A percentile compares a stretch with the other conserved stretches of the same genome.
phyloP scores from a whole-genome alignment of 2,113 vertebrate species.

The Microtus richardsoni region DNA sequence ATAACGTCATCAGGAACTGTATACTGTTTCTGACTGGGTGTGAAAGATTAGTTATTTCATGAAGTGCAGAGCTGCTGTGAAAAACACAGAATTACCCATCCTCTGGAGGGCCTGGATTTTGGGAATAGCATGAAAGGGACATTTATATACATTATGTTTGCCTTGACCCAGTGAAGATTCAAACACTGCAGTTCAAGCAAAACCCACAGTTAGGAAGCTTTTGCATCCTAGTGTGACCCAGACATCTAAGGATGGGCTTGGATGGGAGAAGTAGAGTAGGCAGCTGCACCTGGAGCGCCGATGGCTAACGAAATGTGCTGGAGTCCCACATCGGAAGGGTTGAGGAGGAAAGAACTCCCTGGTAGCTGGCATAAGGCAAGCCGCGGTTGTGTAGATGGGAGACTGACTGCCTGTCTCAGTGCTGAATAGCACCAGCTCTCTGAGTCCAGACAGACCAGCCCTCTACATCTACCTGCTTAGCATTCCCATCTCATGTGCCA shows the following conservation, averaged over 20 bases:
- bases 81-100: not conserved
- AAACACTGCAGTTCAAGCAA: not conserved
- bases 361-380: not conserved
- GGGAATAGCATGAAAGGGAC: not conserved
- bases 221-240: not conserved
- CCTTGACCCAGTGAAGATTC: not conserved
- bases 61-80: not conserved
- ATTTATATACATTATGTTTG: not conserved
- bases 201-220: not conserved
- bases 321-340: not conserved
- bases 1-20: not conserved
- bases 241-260: not conserved
- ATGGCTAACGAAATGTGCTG: not conserved
- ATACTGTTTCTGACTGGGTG: not conserved
- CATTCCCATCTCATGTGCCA: not conserved
- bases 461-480: not conserved
- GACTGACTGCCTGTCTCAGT: not conserved
- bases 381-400: not conserved
- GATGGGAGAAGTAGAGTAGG: not conserved
- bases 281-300: not conserved
- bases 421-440: not conserved
- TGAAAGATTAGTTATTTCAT: conserved; percentile 34
- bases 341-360: not conserved
- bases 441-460: not conserved
- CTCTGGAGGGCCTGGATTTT: not conserved